Conservation (phyloP, 2,113 vertebrate species). For the Podiceps cristatus region DNA sequence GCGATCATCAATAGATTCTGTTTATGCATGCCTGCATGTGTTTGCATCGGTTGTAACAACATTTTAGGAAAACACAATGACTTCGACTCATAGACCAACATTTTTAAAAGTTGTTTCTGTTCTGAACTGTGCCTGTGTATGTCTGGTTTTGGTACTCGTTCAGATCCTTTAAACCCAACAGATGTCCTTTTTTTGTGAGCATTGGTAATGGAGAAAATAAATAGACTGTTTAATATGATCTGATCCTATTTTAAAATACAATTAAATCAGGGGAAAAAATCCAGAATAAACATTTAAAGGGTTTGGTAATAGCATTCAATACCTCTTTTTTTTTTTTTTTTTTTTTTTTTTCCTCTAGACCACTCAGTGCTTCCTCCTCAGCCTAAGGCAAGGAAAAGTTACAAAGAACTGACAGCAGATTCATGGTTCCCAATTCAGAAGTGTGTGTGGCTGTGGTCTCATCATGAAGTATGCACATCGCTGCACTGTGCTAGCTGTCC, state of each 20-base stretch:
- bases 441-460: background rate
- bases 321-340: background rate
- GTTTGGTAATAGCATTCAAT: background rate
- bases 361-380: background rate
- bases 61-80: background rate
- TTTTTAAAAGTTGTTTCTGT: background rate
- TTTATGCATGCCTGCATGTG: background rate
- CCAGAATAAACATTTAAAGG: background rate
- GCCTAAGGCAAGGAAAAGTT: background rate
- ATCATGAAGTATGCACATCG: background rate
- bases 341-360: background rate
- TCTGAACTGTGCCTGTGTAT: background rate
- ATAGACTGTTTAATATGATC: background rate
- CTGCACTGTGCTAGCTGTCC: no score
- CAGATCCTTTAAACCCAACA: constrained; percentile 6
- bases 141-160: background rate
- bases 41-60: background rate
- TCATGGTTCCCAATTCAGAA: background rate
- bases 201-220: background rate
- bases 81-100: background rate
- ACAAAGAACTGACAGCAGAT: background rate
- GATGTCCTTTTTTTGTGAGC: background rate
- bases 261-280: background rate
- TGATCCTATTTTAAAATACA: background rate
- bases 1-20: background rate